These are phyloP conservation scores for Aspiorhynchus laticeps DNA, from an alignment of 2,113 vertebrate species.

Conservation along the genomic window DNA sequence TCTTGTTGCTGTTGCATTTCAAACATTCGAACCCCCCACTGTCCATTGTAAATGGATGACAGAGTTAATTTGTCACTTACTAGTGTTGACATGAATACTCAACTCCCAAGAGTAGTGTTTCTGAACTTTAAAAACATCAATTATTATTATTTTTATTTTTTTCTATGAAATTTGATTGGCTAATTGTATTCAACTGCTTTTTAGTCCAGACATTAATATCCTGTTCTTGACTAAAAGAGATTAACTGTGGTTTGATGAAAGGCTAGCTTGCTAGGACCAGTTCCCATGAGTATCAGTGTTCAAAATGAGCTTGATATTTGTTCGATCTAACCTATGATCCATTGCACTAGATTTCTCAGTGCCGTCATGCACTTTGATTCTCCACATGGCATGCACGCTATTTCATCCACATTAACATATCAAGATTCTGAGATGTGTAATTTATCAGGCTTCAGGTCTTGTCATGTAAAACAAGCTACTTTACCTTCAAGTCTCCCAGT, in stretches of 20 bases:
- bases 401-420: slow-evolving; percentile 34
- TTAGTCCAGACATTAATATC: not conserved
- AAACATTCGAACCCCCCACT: not conserved
- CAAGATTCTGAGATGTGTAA: slow-evolving; percentile 19
- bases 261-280: not conserved
- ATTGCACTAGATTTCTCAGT: slow-evolving; percentile 3
- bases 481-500: slow-evolving; percentile 59
- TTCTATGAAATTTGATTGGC: no score
- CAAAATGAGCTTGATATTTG: not conserved
- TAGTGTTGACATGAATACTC: not conserved
- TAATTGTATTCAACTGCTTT: not conserved
- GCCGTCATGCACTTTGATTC: slow-evolving; percentile 42
- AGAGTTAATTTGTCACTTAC: not conserved
- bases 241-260: not conserved
- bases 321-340: not conserved
- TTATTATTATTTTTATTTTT: not conserved
- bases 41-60: not conserved
- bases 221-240: not conserved
- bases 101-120: not conserved
- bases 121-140: no score
- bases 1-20: not conserved
- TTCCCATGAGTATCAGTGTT: not conserved
- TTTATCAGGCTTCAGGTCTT: slow-evolving; percentile 65
- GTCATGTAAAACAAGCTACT: slow-evolving; percentile 54
- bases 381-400: slow-evolving; percentile 53